Percentiles rank a stretch among this genome's conserved stretches.
phyloP scores from a whole-genome alignment of 1,140 invertebrate species.

The Coenobita brevimanus region DNA sequence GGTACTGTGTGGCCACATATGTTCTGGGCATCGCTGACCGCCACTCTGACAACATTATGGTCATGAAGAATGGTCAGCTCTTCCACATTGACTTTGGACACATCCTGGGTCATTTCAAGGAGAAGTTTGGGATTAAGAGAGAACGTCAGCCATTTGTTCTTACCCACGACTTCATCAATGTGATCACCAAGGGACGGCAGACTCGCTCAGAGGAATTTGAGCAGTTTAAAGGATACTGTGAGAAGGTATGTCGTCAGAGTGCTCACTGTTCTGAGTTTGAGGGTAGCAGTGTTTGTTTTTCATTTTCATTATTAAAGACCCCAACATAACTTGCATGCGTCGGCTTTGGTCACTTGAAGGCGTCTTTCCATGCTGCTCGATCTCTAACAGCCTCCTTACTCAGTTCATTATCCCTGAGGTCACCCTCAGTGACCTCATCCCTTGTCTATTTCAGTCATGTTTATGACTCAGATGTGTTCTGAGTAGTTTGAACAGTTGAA shows the following conservation, averaged over 20 bases:
- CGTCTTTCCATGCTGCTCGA: too few species aligned
- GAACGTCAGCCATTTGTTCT: constrained; percentile 80
- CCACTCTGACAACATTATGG: constrained; percentile 81
- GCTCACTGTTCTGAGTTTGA: too few species aligned
- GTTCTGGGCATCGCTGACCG: constrained; percentile 79
- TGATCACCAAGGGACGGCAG: constrained; percentile 77
- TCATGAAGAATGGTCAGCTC: constrained; percentile 77
- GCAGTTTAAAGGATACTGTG: constrained; percentile 74
- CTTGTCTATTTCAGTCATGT: too few species aligned
- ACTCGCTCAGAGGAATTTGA: constrained; percentile 76
- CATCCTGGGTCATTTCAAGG: constrained; percentile 80
- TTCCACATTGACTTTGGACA: constrained; percentile 82
- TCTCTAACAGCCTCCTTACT: too few species aligned
- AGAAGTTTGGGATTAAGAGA: constrained; percentile 80
- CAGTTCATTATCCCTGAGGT: too few species aligned
- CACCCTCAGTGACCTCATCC: too few species aligned
- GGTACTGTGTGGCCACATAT: constrained; percentile 80
- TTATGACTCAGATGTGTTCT: too few species aligned
- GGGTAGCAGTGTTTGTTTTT: too few species aligned
- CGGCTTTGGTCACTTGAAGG: too few species aligned
- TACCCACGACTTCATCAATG: constrained; percentile 78
- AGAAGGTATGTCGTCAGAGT: constrained; percentile 79
- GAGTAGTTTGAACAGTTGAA: too few species aligned
- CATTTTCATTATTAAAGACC: too few species aligned
- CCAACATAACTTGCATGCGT: too few species aligned